These are phyloP conservation scores for Premnoplex brunnescens DNA, from an alignment of 2,797 vertebrate genomes.

Conservation along the genomic window DNA sequence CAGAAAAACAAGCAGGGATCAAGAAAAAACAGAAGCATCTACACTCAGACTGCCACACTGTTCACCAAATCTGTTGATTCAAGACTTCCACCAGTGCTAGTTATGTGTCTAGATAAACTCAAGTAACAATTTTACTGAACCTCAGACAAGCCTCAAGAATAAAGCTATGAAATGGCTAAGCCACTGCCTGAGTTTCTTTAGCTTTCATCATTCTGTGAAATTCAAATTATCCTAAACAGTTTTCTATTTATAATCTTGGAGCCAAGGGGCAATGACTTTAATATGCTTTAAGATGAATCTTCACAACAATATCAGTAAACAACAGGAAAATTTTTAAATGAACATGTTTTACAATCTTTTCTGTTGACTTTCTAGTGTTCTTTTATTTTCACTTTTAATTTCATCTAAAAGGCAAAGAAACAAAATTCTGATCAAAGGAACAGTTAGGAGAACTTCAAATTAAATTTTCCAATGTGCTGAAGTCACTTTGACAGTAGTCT, in stretches of 20 bases:
- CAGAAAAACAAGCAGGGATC: background rate
- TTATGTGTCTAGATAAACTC: background rate
- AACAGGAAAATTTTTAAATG: background rate
- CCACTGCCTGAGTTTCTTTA: background rate
- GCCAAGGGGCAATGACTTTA: background rate
- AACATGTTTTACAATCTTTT: background rate
- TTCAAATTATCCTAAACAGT: background rate
- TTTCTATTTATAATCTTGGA: background rate
- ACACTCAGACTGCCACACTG: background rate
- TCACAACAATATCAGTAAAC: background rate
- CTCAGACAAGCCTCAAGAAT: background rate
- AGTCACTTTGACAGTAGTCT: background rate
- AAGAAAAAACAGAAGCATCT: background rate
- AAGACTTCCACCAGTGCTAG: background rate
- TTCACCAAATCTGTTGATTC: background rate
- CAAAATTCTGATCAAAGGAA: background rate
- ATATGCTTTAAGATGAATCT: background rate
- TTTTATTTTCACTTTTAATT: background rate
- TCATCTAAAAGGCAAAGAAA: background rate
- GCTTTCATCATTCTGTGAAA: background rate
- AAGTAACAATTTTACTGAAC: background rate
- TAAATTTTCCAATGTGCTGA: background rate
- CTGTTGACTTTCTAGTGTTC: background rate
- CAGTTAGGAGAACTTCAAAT: background rate
- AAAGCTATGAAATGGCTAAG: background rate